Evolutionary conservation across 2,888 invertebrate genomes (phyloP), one percentile per base, ranked within the genome.

Genomic region (Romanomermis culicivorax): DNA sequence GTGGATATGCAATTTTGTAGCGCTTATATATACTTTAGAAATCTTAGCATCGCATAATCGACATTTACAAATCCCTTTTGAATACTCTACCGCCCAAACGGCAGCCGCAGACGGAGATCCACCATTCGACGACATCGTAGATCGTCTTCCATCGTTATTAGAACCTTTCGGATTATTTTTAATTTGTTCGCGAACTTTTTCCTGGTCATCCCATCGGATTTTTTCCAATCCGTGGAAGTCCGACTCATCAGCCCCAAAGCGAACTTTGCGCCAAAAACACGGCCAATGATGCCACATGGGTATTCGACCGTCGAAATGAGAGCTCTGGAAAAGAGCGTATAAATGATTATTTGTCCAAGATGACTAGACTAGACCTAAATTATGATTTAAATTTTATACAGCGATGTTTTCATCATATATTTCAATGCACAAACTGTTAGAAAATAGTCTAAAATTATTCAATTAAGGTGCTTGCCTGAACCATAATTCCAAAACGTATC

Each of bases 171-270:
- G 25, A 26, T 57, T 45, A 55, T 54, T 58, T 58, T 60, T 64
- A 27, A 71, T 61, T 54, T 68, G 64, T 2, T 66, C 64, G 52
- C 70, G 69, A 51, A 73, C 65, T 57, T 67, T 69, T 58, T 72
- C 65, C 61, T 74, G 73, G 58, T 74, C 74, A 7, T 74, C 73
- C 73, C 73, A 74, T 43, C 72, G 62, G 23, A 74, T 58, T 51
- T 64, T 59, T 56, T 72, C 72, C 60, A 70, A 67, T 3, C 71
- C 71, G 53, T 69, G 66, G 45, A 74, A 70, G 17, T 71, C 70
- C 14, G 64, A 62, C 17, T 66, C 62, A 36, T 63, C 64, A 26
- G 58, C 54, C n/a, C n/a, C n/a, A 25, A 51, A 51, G 0, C 56
- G 53, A 26, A 56, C 55, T 27, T 57, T 52, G 43, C 65, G 65